Percentiles rank a stretch among this genome's conserved stretches.
These are phyloP conservation scores for Pseudomyrmex cubaensis DNA, from an alignment of 1,140 invertebrate species.

Conservation along the genomic window DNA sequence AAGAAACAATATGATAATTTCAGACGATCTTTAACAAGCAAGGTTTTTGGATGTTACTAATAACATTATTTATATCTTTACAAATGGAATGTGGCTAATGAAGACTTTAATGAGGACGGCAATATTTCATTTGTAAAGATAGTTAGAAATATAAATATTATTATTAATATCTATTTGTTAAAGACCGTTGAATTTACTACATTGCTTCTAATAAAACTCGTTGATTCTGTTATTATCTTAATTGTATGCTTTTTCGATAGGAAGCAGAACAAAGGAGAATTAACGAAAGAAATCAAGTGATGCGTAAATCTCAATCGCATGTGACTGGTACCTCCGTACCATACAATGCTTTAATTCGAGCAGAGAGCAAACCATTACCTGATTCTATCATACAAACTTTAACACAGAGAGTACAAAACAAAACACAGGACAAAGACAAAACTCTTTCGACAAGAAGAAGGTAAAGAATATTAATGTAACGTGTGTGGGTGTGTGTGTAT, in stretches of 20 bases:
- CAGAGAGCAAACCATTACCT: slow-evolving; percentile 87
- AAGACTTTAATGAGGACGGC: no score
- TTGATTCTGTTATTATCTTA: slow-evolving; percentile 1
- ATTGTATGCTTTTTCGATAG: slow-evolving; percentile 83
- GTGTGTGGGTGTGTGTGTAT: no score
- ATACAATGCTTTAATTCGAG: slow-evolving; percentile 76
- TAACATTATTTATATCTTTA: no score
- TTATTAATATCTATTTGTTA: no score
- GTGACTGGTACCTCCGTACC: slow-evolving; percentile 83
- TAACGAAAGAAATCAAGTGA: slow-evolving; percentile 88
- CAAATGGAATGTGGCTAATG: no score
- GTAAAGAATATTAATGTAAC: slow-evolving; percentile 63
- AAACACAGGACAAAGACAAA: slow-evolving; percentile 85
- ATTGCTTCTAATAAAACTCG: background rate
- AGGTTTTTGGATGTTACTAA: no score
- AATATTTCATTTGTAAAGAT: no score
- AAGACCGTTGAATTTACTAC: no score
- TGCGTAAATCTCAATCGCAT: slow-evolving; percentile 79
- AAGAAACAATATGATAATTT: no score
- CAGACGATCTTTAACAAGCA: no score
- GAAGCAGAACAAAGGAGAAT: slow-evolving; percentile 96
- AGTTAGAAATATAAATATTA: no score
- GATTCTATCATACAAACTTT: slow-evolving; percentile 90
- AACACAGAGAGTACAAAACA: slow-evolving; percentile 89
- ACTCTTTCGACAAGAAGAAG: slow-evolving; percentile 82